Evolutionary conservation across 2,888 invertebrate species (phyloP), one percentile per base, ranked within the genome.

Genomic region (Laothoe populi): DNA sequence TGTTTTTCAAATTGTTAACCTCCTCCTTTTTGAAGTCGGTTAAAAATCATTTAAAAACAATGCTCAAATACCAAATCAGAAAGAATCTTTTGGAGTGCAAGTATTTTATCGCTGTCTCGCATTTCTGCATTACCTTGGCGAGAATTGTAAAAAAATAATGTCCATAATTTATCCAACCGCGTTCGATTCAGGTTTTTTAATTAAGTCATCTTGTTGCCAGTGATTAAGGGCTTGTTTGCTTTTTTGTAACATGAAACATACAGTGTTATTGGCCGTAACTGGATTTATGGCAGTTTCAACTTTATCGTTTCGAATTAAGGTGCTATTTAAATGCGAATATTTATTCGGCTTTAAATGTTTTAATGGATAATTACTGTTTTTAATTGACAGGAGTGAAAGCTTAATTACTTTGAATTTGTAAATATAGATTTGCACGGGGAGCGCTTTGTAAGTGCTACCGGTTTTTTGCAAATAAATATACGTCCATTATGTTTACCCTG

Each of bases 131-230:
- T 21, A 46, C 35, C 23, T 46, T 23, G 19, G 44, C 45, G n/a
- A 0, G 31, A 60, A 60, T 60, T 19, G 59, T 38, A 24, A 35
- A 38, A 24, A 58, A 38, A 46, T 46, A 73, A 74, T 75, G 74
- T 72, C 44, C 73, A 70, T 79, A 77, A 81, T 81, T 75, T 78
- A 84, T 78, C 75, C 78, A 67, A 68, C 65, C 68, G 73, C 69
- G 67, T 75, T 73, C 66, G 69, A 75, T 79, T 79, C 79, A 72
- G 68, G 77, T 77, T 78, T 83, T 82, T 83, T 87, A 87, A 87
- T 87, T 84, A 86, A 87, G 83, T 74, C 81, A 73, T 87, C 84
- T 85, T 77, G 83, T 86, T 83, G 71, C 70, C 70, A 68, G 74
- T 80, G 78, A 82, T 82, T 84, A 82, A 84, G 79, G 74, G 66